phyloP scores from a whole-genome alignment of 2,888 invertebrate genomes.

The Apamea crenata region DNA sequence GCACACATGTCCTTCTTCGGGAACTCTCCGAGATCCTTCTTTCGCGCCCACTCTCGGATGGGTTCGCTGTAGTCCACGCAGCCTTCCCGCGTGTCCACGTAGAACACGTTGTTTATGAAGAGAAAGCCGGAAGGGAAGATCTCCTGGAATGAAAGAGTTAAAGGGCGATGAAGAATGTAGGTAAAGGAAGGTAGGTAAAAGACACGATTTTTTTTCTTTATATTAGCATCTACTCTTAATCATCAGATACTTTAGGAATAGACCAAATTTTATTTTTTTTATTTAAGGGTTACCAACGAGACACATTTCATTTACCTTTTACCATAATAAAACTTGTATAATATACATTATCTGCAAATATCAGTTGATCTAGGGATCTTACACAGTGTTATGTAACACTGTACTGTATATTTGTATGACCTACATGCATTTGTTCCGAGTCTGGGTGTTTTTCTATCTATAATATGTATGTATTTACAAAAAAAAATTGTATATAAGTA shows the following conservation, averaged over 20 bases:
- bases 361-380: background rate
- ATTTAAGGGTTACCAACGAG: too few species aligned
- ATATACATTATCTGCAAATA: background rate
- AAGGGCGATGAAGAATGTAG: background rate
- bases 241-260: background rate
- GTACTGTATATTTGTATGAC: too few species aligned
- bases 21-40: constrained; percentile 76
- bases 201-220: background rate
- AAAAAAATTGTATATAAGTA: too few species aligned
- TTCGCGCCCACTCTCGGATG: constrained; percentile 80
- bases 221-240: background rate
- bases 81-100: constrained; percentile 81
- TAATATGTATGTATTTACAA: too few species aligned
- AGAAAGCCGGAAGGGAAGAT: constrained; percentile 85
- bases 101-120: constrained; percentile 88
- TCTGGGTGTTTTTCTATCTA: too few species aligned
- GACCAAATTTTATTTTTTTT: background rate
- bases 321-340: too few species aligned
- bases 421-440: too few species aligned
- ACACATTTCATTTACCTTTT: too few species aligned
- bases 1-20: constrained; percentile 72
- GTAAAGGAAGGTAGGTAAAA: background rate
- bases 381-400: too few species aligned
- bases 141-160: constrained; percentile 70
- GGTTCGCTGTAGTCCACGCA: constrained; percentile 77